A percentile compares a stretch with the other conserved stretches of the same genome.
Evolutionary conservation across 2,888 invertebrate species (phyloP).

Genomic region (Sphaerophoria rueppellii): DNA sequence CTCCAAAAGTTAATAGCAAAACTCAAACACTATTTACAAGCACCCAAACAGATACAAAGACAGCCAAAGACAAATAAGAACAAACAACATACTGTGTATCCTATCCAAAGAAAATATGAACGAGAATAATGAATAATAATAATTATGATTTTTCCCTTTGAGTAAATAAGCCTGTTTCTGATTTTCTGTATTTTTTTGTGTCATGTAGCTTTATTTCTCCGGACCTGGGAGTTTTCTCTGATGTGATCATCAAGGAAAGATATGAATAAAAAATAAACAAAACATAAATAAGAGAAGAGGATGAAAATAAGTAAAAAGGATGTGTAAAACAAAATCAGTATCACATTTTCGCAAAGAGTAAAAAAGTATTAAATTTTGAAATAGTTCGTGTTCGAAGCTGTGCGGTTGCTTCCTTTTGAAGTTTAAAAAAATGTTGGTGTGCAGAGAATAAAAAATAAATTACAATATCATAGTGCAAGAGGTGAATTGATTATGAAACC

Average conservation of each 20-base stretch:
- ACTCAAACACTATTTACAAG: constrained; percentile 13
- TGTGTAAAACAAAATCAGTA: no score
- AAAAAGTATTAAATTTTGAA: no score
- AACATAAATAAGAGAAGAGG: constrained; percentile 1
- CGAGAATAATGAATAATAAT: constrained; percentile 34
- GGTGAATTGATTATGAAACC: no score
- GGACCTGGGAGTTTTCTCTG: constrained; percentile 44
- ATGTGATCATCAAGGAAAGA: constrained; percentile 53
- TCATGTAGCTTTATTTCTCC: constrained; percentile 34
- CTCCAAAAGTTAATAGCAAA: background rate
- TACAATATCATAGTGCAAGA: no score
- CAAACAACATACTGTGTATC: background rate
- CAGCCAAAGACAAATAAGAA: background rate
- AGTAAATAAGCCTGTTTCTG: constrained; percentile 21
- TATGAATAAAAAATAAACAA: constrained; percentile 32
- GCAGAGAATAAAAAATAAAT: no score
- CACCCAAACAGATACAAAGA: background rate
- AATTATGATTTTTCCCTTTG: constrained; percentile 24
- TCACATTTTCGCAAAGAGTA: no score
- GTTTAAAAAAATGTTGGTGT: no score
- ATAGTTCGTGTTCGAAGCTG: no score
- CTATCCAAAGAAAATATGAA: constrained; percentile 13
- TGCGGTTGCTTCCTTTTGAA: no score
- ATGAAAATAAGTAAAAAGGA: background rate
- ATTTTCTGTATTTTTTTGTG: constrained; percentile 5